Conservation (phyloP, 37 sponge, comb jelly and placozoan species). For the Spongilla lacustris region DNA sequence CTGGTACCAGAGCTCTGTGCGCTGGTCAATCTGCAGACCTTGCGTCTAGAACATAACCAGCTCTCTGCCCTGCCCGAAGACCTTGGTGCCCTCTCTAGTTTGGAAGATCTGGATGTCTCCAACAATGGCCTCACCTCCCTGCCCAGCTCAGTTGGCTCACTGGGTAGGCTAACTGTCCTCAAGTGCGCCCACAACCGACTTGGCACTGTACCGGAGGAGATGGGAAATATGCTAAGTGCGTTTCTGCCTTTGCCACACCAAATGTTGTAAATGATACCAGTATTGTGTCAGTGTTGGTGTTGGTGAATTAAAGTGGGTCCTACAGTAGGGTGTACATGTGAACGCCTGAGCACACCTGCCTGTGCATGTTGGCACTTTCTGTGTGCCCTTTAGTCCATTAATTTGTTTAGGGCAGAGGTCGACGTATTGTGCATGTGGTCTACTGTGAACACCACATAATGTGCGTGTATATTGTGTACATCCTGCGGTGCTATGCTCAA, state of each 20-base stretch:
- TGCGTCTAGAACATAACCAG: conserved; percentile 75
- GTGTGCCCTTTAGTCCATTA: no score
- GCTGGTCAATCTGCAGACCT: conserved; percentile 35
- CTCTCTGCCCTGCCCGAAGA: conserved; percentile 44
- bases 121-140: conserved; percentile 65
- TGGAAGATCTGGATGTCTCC: conserved; percentile 63
- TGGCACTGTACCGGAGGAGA: conserved; percentile 34
- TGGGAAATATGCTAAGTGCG: conserved; percentile 46
- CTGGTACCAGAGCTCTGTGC: conserved; percentile 25
- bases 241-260: no score
- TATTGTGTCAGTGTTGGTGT: no score
- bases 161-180: conserved; percentile 23
- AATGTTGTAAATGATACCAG: no score
- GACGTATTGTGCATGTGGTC: no score
- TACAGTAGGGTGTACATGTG: no score
- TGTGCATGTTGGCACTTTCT: no score
- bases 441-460: no score
- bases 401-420: no score
- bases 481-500: no score
- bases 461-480: no score
- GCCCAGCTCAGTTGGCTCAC: conserved; percentile 42
- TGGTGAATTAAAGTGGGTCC: background rate
- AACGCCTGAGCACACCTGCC: no score
- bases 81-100: conserved; percentile 19
- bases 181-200: conserved; percentile 47